Percentiles rank a stretch among this genome's conserved stretches.
Conservation (phyloP, 2,797 vertebrate genomes). For the Oreortyx pictus region DNA sequence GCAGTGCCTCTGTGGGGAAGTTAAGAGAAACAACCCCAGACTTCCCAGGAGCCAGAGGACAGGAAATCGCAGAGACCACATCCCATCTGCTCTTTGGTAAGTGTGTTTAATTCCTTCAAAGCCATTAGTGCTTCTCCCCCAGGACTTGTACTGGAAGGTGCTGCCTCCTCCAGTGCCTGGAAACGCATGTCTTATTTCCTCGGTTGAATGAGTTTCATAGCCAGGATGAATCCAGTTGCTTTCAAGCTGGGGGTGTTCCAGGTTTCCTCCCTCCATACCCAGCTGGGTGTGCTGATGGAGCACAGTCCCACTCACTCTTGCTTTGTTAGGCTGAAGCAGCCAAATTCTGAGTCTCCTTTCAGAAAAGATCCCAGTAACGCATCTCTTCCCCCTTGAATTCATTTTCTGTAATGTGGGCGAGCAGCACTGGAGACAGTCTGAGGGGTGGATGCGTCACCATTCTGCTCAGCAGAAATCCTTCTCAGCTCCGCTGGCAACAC, state of each 20-base stretch:
- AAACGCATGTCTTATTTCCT: neutral
- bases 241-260: neutral
- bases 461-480: neutral
- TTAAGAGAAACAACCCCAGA: neutral
- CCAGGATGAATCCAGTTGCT: neutral
- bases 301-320: neutral
- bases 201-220: neutral
- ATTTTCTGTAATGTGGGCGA: conserved; percentile 1
- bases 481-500: neutral
- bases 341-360: neutral
- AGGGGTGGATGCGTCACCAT: neutral
- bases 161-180: conserved; percentile 35
- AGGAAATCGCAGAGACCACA: neutral
- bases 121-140: neutral
- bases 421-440: conserved; percentile 5
- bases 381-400: neutral
- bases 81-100: neutral
- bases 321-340: conserved; percentile 23
- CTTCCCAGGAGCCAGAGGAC: conserved; percentile 10
- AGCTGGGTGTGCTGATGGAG: neutral
- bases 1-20: neutral
- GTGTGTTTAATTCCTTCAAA: neutral
- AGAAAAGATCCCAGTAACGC: neutral
- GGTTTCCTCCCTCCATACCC: conserved; percentile 2
- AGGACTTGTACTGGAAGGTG: conserved; percentile 20